Conservation (phyloP, 2,113 vertebrate genomes). For the Indri indri region DNA sequence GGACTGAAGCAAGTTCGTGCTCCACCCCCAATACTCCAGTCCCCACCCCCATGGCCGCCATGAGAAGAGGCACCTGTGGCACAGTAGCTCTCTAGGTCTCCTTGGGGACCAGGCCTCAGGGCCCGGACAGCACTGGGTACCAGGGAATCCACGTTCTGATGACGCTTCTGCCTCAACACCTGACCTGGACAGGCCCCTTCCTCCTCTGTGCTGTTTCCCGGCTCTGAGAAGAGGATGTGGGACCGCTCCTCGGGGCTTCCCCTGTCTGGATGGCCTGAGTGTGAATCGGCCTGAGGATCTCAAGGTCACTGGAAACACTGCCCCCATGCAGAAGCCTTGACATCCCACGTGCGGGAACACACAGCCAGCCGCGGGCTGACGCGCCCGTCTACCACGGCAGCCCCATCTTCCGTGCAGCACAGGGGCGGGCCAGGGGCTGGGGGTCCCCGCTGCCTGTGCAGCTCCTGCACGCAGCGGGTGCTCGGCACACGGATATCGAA, state of each 20-base stretch:
- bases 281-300: neutral
- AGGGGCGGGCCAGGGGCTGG: neutral
- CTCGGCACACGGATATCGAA: neutral
- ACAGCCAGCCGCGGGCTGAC: neutral
- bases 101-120: neutral
- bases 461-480: neutral
- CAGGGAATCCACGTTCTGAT: neutral
- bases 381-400: rapidly evolving
- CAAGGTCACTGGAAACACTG: neutral
- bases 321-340: neutral
- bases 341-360: neutral
- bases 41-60: neutral
- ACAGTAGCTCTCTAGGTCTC: neutral
- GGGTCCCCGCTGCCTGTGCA: neutral
- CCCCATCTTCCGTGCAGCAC: rapidly evolving
- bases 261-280: neutral
- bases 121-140: neutral
- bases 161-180: neutral
- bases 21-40: too few species aligned
- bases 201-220: neutral
- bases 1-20: neutral
- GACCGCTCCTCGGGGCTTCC: neutral
- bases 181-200: neutral
- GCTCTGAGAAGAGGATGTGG: neutral
- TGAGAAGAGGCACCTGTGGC: neutral